phyloP scores from a whole-genome alignment of 2,888 invertebrate genomes.

The Scaptomyza reducta region DNA sequence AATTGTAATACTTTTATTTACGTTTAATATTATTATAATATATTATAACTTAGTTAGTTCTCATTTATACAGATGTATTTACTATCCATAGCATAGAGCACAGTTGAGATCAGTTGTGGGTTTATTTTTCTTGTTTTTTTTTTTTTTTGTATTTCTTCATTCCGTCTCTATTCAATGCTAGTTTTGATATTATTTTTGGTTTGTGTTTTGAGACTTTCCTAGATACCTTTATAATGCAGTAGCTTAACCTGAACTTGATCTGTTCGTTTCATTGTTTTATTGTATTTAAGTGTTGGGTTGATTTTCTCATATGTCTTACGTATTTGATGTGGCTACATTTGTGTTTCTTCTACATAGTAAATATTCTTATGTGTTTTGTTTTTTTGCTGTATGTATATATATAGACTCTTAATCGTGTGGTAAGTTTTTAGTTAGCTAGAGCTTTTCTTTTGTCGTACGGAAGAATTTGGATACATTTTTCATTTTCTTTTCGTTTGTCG shows the following conservation, averaged over 20 bases:
- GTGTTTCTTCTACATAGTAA: conserved; percentile 39
- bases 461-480: conserved; percentile 77
- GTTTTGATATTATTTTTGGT: conserved; percentile 23
- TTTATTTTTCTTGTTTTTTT: no score
- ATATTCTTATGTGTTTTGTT: conserved; percentile 23
- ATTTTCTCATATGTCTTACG: conserved; percentile 69
- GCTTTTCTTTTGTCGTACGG: conserved; percentile 63
- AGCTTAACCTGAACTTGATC: conserved; percentile 46
- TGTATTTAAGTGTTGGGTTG: conserved; percentile 44
- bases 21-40: conserved; percentile 33
- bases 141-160: neutral
- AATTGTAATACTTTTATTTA: conserved; percentile 69
- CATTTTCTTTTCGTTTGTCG: neutral
- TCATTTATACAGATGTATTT: conserved; percentile 19
- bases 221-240: conserved; percentile 37
- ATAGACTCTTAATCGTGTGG: conserved; percentile 74
- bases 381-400: conserved; percentile 51
- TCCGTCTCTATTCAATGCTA: conserved; percentile 23
- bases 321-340: conserved; percentile 63
- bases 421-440: conserved; percentile 67
- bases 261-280: conserved; percentile 31
- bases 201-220: neutral
- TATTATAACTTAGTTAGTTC: neutral
- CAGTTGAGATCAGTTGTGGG: conserved; percentile 78
- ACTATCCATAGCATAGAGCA: conserved; percentile 70